Evolutionary conservation across 2,888 invertebrate genomes (phyloP).

Genomic region (Mimas tiliae): DNA sequence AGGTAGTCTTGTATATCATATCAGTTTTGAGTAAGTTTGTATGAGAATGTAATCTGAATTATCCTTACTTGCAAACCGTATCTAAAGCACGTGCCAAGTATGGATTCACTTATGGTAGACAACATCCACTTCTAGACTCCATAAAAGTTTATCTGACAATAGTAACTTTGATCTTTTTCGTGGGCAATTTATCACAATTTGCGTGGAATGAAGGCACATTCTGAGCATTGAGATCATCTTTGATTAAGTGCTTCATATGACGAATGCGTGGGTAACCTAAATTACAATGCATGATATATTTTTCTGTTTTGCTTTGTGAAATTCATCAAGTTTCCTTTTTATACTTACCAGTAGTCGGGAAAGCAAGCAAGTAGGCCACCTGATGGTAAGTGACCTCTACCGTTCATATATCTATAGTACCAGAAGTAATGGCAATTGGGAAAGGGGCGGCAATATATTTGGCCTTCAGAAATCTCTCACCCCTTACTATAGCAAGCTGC

Average conservation of each 20-base stretch:
- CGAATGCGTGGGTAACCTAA: not conserved
- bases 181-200: constrained; percentile 27
- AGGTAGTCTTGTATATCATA: too few relatives aligned
- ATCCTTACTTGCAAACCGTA: constrained; percentile 5
- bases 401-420: too few relatives aligned
- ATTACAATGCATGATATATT: not conserved
- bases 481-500: too few relatives aligned
- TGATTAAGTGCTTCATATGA: not conserved
- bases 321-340: too few relatives aligned
- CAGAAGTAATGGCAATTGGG: too few relatives aligned
- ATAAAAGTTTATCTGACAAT: constrained; percentile 11
- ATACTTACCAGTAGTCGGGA: too few relatives aligned
- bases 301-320: too few relatives aligned
- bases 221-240: constrained; percentile 15
- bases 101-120: constrained; percentile 15
- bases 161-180: constrained; percentile 9
- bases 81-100: constrained; percentile 15
- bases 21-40: too few relatives aligned
- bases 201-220: constrained; percentile 16
- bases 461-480: too few relatives aligned
- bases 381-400: too few relatives aligned
- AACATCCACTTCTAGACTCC: constrained; percentile 1
- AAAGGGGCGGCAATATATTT: too few relatives aligned
- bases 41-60: not conserved
- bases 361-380: too few relatives aligned